phyloP scores from a whole-genome alignment of 2,113 vertebrate species.

The Mustelus asterias region DNA sequence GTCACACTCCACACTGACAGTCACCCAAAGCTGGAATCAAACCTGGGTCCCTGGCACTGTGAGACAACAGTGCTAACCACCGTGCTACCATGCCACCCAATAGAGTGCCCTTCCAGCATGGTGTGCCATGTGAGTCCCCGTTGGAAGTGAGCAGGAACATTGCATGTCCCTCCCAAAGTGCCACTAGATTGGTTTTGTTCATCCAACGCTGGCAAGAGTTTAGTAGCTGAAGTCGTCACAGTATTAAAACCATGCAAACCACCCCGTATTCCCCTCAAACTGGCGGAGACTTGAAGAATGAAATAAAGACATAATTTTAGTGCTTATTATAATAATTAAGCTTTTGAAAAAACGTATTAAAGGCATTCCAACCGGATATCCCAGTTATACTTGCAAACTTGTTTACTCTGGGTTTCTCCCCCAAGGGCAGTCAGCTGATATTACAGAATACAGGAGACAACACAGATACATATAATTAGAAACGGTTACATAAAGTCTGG shows the following conservation, averaged over 20 bases:
- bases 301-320: background rate
- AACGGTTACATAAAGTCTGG: background rate
- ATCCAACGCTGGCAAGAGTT: background rate
- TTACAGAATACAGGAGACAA: background rate
- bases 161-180: background rate
- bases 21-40: no score
- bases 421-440: background rate
- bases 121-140: no score
- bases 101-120: no score
- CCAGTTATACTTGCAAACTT: background rate
- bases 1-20: no score
- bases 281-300: background rate
- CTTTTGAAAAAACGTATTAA: background rate
- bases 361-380: background rate
- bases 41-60: no score
- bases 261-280: no score
- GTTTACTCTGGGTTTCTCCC: background rate
- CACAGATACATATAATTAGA: conserved; percentile 31
- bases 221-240: background rate
- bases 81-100: no score
- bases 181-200: background rate
- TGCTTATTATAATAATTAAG: conserved; percentile 9
- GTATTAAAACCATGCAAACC: background rate
- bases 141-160: background rate
- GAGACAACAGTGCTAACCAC: no score